Evolutionary conservation across 2,888 invertebrate species (phyloP).

Genomic region (Ornithoptera alexandrae): DNA sequence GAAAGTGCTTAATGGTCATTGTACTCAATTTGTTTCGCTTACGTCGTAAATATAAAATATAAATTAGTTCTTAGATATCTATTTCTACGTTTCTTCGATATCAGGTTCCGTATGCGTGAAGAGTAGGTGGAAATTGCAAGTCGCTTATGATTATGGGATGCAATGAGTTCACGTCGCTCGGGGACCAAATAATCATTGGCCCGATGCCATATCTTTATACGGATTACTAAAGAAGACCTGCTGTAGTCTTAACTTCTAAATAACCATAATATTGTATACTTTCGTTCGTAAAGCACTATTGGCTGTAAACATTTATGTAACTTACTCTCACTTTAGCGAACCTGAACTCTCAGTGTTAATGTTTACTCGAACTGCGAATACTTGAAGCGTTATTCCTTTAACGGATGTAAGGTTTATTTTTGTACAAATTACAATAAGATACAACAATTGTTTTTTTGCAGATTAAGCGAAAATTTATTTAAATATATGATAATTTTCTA

Average conservation of each 20-base stretch:
- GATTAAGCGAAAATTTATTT: too few relatives aligned
- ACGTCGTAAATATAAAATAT: conserved; percentile 8
- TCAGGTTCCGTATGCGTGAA: conserved; percentile 16
- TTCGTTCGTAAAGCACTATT: too few relatives aligned
- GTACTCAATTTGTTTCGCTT: neutral
- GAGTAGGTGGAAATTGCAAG: conserved; percentile 2
- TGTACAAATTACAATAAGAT: too few relatives aligned
- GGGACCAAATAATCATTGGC: conserved; percentile 30
- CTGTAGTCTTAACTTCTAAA: neutral
- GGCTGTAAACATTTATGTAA: too few relatives aligned
- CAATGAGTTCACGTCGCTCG: conserved; percentile 8
- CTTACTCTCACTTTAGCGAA: too few relatives aligned
- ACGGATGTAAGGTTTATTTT: too few relatives aligned
- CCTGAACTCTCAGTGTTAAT: too few relatives aligned
- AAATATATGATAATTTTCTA: too few relatives aligned
- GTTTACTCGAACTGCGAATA: neutral
- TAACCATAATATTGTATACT: neutral
- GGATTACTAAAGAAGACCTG: neutral
- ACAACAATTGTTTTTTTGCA: too few relatives aligned
- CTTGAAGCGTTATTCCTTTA: neutral
- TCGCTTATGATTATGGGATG: conserved; percentile 7
- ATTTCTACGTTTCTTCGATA: conserved; percentile 10
- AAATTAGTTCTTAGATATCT: conserved; percentile 7
- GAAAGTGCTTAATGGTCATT: neutral
- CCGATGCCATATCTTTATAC: conserved; percentile 27